Evolutionary conservation across 2,113 vertebrate genomes (phyloP).

Genomic region (Conger conger): DNA sequence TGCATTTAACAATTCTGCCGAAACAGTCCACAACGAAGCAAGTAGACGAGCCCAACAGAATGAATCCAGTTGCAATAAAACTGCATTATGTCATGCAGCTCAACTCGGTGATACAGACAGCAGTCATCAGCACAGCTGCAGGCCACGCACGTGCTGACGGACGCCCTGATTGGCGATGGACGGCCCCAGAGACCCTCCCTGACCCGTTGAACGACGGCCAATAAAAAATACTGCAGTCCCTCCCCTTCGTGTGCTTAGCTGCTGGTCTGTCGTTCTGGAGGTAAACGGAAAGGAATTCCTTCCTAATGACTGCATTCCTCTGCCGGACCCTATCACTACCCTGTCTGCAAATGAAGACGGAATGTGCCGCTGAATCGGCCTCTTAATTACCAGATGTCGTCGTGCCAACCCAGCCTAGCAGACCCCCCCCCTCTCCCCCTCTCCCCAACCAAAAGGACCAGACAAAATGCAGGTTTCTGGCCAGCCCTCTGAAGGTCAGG

Average conservation of each 20-base stretch:
- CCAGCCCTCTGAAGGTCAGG: neutral
- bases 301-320: neutral
- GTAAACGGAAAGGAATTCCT: neutral
- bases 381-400: neutral
- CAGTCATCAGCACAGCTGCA: neutral
- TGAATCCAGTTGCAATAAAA: too few relatives aligned
- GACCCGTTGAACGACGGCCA: constrained; percentile 1
- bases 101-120: neutral
- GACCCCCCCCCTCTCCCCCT: too few relatives aligned
- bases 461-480: neutral
- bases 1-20: too few relatives aligned
- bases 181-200: neutral
- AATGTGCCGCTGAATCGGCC: neutral
- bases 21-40: too few relatives aligned
- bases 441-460: neutral
- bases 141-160: neutral
- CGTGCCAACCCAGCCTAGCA: neutral
- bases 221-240: too few relatives aligned
- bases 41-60: too few relatives aligned
- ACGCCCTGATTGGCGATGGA: neutral
- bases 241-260: too few relatives aligned
- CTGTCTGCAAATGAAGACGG: neutral
- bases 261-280: neutral
- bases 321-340: neutral
- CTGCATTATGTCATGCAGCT: too few relatives aligned